Evolutionary conservation across 2,888 invertebrate species (phyloP), one percentile per base, ranked within the genome.

Genomic region (Cheiracanthium punctorium): DNA sequence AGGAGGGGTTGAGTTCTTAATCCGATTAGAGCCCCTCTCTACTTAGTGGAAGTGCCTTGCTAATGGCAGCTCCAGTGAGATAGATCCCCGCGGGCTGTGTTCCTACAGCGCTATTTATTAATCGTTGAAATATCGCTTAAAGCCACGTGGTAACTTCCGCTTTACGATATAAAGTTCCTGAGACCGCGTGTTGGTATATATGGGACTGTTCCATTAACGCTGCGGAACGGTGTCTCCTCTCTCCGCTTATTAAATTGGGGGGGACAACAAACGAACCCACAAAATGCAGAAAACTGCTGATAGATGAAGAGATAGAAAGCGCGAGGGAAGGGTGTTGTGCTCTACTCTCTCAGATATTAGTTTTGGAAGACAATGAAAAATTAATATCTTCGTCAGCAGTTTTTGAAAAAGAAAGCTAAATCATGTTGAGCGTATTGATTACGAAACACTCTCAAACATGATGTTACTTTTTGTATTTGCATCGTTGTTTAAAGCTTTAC

Each of bases 21-120:
- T 58, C 58, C 58, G 58, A 58, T 58, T 58, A 58, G 24, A 24
- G 24, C 58, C 58, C 58, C 58, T 58, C n/a, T n/a, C 58, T 58
- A 58, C 58, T 58, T 58, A 58, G 24, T 24, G 24, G 58, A 58
- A 58, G 58, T 58, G 58, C 58, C 24, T 58, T 58, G 58, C 58
- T 58, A 58, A 58, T 58, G 24, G 24, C 24, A 58, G 24, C 20
- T 58, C 58, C 24, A 20, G n/a, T 24, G 20, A 24, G 58, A n/a
- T n/a, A 58, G 24, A 20, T 17, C 58, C 4, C 12, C 8, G 58
- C 24, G 24, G 24, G 58, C 58, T 58, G 24, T n/a, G n/a, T 48
- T 48, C 37, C 24, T 58, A 5, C 58, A 24, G 12, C 24, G 24
- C 58, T 58, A 58, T 58, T 58, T 58, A 58, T 58, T 58, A 58